phyloP scores from a whole-genome alignment of 53 echinoderm and acorn worm species.

The Apostichopus leukothele region DNA sequence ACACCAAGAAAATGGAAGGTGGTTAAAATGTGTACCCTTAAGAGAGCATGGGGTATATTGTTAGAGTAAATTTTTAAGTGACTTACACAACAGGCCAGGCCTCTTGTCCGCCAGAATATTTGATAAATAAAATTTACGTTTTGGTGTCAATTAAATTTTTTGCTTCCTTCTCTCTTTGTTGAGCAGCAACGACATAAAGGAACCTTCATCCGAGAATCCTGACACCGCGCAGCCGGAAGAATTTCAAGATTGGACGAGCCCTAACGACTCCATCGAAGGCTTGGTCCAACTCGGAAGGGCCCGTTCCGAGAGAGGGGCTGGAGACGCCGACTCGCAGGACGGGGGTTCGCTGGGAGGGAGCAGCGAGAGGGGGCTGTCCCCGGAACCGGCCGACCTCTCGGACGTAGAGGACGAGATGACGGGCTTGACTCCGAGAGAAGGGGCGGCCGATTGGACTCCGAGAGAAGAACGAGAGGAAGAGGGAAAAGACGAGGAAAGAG shows the following conservation, averaged over 20 bases:
- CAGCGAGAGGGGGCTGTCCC: constrained; percentile 32
- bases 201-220: background rate
- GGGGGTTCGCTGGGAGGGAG: constrained; percentile 9
- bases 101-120: no score
- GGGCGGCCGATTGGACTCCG: no score
- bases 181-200: background rate
- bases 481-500: background rate
- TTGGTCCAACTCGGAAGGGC: constrained; percentile 41
- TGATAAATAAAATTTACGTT: background rate
- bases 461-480: background rate
- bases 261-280: constrained; percentile 24
- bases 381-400: constrained; percentile 35
- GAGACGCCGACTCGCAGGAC: constrained; percentile 25
- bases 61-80: no score
- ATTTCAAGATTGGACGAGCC: background rate
- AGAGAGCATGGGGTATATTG: no score
- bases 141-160: background rate
- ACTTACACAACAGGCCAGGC: no score
- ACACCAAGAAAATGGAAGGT: no score
- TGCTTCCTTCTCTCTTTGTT: background rate
- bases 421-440: constrained; percentile 19
- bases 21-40: no score
- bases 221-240: background rate
- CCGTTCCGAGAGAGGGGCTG: constrained; percentile 15
- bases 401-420: background rate